Base-by-base conservation (phyloP, 1,140 invertebrate genomes). In the Bombus confusus region DNA sequence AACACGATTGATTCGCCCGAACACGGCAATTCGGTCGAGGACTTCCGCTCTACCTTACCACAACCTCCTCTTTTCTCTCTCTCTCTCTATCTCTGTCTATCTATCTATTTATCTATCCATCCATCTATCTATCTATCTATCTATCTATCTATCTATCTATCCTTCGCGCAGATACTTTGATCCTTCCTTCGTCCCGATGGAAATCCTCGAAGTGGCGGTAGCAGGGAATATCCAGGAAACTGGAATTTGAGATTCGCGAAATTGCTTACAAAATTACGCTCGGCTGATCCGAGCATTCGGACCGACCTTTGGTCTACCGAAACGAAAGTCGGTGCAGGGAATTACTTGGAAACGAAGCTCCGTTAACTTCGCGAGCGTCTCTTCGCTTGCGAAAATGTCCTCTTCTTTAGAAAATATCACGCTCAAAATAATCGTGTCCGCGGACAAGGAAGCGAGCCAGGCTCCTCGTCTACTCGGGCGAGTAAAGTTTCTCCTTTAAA, bases 1-100 rank as follows among this genome's bases (percentile, higher is more conserved):
- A 88, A 86, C 88, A 86, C 88, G 88, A 88, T 89, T 89, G 88
- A 89, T 89, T 88, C 77, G 52, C 75, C n/a, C 78, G 87, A 89
- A 89, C 85, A 83, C 80, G 72, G 66, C 80, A 79, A 85, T 88
- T 88, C 79, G 66, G 59, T 68, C 68, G 9, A 77, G 80, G 80
- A 69, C 62, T 77, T 82, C 75, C 83, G 39, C 31, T 72, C 43
- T 71, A 83, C 47, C 84, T 64, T 77, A 59, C 75, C 75, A 52
- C 83, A 34, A 39, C 43, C 39, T 66, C 43, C 62, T 37, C 62
- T 25, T 68, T 34, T 68, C 15, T 22, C 72, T 43, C 9, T 28
- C 57, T 37, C 15, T 62, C 62, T 12, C 34, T 13, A 25, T 6
- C 47, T 34, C 25, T 39, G 4, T 37, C 34, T 37, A 37, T 37